These are phyloP conservation scores for Dendrolimus pini DNA, from an alignment of 2,888 invertebrate species.

Conservation along the genomic window DNA sequence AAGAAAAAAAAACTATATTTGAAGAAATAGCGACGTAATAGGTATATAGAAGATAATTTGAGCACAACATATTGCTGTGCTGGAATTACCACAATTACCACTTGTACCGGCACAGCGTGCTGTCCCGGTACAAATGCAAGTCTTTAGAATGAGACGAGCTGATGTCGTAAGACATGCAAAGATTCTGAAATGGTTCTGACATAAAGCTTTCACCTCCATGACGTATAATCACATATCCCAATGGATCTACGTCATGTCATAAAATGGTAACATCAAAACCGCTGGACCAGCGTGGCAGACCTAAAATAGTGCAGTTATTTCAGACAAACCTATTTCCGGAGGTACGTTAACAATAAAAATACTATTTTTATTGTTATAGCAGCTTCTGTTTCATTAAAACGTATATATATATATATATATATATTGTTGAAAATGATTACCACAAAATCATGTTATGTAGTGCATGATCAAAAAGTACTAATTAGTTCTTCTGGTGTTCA, in stretches of 20 bases:
- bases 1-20: no score
- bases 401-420: no score
- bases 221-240: not conserved
- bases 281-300: not conserved
- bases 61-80: no score
- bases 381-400: not conserved
- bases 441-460: not conserved
- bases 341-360: not conserved
- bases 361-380: not conserved
- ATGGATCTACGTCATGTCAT: not conserved
- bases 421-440: not conserved
- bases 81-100: no score
- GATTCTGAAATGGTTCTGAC: no score
- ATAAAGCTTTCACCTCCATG: not conserved
- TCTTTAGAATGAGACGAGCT: no score
- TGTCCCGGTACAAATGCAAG: no score
- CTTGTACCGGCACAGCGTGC: no score
- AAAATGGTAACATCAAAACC: not conserved
- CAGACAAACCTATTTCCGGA: not conserved
- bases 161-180: no score
- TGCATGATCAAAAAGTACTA: not conserved
- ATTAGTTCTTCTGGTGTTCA: not conserved
- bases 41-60: no score
- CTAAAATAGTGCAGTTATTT: not conserved
- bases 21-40: no score